Percentiles rank a stretch among this genome's conserved stretches.
Evolutionary conservation across 2,113 vertebrate genomes (phyloP).

Genomic region (Urocynchramus pylzowi): DNA sequence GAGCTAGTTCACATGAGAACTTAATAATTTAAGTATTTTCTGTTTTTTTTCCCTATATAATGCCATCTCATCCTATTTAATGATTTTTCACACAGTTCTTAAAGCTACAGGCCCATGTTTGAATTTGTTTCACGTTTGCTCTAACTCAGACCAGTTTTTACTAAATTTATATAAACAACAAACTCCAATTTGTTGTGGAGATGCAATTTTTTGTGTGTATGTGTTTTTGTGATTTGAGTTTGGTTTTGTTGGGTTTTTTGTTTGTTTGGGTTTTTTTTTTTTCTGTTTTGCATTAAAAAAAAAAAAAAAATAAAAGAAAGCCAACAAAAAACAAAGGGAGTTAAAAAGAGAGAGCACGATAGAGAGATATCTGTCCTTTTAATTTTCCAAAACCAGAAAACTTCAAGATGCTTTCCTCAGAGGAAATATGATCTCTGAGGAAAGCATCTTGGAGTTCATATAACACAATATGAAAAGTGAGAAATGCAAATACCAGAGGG

Average conservation of each 20-base stretch:
- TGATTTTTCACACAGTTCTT: neutral
- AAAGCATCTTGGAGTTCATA: neutral
- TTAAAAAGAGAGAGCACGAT: fast-evolving
- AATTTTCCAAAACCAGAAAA: neutral
- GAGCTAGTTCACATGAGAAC: neutral
- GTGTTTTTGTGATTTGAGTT: neutral
- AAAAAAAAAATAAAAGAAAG: no score
- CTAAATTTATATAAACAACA: neutral
- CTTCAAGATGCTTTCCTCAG: neutral
- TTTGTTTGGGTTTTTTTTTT: neutral
- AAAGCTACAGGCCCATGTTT: neutral
- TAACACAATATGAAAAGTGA: neutral
- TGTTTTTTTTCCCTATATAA: neutral
- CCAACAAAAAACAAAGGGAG: neutral
- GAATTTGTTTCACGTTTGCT: neutral
- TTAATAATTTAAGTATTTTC: neutral
- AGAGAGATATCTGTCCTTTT: neutral
- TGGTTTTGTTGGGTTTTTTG: neutral
- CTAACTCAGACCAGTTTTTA: neutral
- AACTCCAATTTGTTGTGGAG: neutral
- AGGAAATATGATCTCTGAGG: neutral
- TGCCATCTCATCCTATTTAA: neutral
- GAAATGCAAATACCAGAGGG: neutral
- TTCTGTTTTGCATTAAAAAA: neutral
- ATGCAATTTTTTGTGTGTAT: fast-evolving